Conservation (phyloP, 2,113 vertebrate species). For the Fulmarus glacialis region DNA sequence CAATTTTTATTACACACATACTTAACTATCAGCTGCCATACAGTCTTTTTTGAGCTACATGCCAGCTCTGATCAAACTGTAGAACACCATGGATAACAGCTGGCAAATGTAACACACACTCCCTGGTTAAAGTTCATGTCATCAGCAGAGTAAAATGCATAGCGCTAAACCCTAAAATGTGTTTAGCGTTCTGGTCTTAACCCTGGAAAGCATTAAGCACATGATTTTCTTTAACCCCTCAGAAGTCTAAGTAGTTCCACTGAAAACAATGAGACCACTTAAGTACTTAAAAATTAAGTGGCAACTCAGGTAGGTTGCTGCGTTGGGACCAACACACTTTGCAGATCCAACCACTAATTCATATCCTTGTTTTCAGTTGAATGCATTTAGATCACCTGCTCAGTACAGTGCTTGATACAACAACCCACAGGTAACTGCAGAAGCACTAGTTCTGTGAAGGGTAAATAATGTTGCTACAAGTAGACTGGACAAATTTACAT, state of each 20-base stretch:
- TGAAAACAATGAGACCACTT: not conserved
- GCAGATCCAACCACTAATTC: not conserved
- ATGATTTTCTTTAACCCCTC: not conserved
- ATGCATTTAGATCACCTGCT: not conserved
- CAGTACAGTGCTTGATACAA: not conserved
- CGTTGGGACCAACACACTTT: not conserved
- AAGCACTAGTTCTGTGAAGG: not conserved
- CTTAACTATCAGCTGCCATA: not conserved
- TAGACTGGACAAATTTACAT: not conserved
- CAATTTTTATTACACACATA: not conserved
- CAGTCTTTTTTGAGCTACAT: not conserved
- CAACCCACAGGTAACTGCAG: not conserved
- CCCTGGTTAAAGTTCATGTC: slow-evolving; percentile 23
- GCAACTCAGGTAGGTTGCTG: not conserved
- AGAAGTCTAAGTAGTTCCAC: not conserved
- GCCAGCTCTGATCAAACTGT: not conserved
- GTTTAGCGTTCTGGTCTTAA: not conserved
- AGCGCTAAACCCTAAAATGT: not conserved
- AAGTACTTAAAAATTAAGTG: not conserved
- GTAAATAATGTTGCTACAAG: not conserved
- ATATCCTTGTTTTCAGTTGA: not conserved
- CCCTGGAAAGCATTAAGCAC: not conserved
- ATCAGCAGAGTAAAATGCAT: not conserved
- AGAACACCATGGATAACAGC: not conserved
- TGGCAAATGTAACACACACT: slow-evolving; percentile 3